These are phyloP conservation scores for Neolamprologus sp. DNA, from an alignment of 2,113 vertebrate genomes.

Conservation along the genomic window DNA sequence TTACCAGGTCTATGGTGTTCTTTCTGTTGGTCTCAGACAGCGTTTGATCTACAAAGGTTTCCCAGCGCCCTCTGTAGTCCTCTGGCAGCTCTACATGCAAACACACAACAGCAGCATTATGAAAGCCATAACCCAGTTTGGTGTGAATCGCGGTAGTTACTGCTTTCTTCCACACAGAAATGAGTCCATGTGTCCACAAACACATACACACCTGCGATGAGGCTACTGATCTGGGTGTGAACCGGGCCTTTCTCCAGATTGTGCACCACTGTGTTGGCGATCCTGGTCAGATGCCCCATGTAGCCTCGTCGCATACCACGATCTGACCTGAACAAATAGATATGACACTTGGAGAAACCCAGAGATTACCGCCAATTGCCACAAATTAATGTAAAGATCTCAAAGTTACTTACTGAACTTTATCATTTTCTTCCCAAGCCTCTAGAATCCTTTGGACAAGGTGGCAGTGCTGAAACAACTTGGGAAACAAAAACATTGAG, in stretches of 20 bases:
- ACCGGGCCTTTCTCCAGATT: conserved; percentile 88
- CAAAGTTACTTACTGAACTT: conserved; percentile 81
- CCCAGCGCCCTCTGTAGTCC: conserved; percentile 92
- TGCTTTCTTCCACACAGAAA: neutral
- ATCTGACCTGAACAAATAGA: conserved; percentile 72
- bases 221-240: conserved; percentile 80
- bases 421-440: conserved; percentile 95
- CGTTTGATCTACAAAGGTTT: conserved; percentile 90
- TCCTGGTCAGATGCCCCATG: conserved; percentile 96
- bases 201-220: conserved; percentile 78
- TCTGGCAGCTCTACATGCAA: conserved; percentile 80
- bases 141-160: neutral
- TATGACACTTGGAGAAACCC: neutral
- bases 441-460: conserved; percentile 91
- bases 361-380: neutral
- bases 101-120: neutral
- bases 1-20: conserved; percentile 93
- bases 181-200: neutral
- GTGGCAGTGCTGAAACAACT: conserved; percentile 94
- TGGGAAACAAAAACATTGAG: neutral
- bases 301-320: conserved; percentile 90
- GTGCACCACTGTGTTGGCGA: conserved; percentile 91
- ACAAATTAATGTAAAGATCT: neutral
- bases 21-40: conserved; percentile 87
- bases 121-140: neutral